phyloP scores from a whole-genome alignment of 2,888 invertebrate genomes.

The Oligia fasciuncula region DNA sequence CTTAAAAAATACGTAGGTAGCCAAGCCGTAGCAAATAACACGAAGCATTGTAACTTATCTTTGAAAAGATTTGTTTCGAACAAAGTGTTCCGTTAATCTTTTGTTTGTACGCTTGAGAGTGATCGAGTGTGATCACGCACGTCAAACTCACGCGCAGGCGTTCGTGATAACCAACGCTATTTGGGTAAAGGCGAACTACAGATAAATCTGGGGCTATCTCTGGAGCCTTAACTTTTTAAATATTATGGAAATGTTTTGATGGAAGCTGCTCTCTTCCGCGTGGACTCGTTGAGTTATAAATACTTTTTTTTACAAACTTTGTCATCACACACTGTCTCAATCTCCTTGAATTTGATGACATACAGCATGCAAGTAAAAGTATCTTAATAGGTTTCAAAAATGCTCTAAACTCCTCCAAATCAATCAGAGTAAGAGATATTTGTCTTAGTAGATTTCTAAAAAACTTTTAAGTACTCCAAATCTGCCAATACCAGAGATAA shows the following conservation, averaged over 20 bases:
- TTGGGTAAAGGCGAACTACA: slow-evolving; percentile 24
- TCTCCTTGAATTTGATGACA: not conserved
- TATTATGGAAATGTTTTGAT: not conserved
- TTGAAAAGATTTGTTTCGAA: slow-evolving; percentile 41
- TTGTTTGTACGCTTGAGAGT: slow-evolving; percentile 52
- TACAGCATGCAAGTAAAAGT: not conserved
- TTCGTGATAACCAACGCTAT: slow-evolving; percentile 52
- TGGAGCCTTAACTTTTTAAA: slow-evolving; percentile 13
- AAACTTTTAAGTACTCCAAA: not conserved
- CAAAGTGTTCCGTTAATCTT: slow-evolving; percentile 40
- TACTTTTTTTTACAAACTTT: not conserved
- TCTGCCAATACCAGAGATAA: not conserved
- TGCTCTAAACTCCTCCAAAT: not conserved
- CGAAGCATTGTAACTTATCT: slow-evolving; percentile 24
- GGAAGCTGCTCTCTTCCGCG: not conserved
- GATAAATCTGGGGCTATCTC: slow-evolving; percentile 36
- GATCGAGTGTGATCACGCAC: slow-evolving; percentile 61
- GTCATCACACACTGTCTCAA: too few relatives aligned
- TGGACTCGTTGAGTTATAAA: not conserved
- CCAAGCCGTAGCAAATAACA: not conserved
- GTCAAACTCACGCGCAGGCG: slow-evolving; percentile 43
- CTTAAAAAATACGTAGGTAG: slow-evolving; percentile 8
- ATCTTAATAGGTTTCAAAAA: not conserved
- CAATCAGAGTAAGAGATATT: not conserved
- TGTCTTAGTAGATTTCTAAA: not conserved